Evolutionary conservation across 2,797 vertebrate species (phyloP), one percentile per base, ranked within the genome.

Genomic region (Liparis tanakae): DNA sequence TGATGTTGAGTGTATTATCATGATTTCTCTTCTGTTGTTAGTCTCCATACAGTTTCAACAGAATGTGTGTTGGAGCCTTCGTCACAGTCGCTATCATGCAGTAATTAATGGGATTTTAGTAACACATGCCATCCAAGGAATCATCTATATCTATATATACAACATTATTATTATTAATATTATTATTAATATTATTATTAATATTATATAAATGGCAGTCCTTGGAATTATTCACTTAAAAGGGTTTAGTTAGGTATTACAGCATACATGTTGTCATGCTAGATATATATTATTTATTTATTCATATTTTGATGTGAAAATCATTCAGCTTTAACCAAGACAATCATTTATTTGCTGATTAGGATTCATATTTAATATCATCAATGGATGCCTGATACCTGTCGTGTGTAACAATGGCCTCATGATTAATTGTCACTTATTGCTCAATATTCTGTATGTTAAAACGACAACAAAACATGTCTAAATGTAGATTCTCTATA

Each of bases 261-360:
- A 51, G 36, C 18, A 30, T 46, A 9, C 4, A 7, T 13, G 30
- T 25, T 10, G 5, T 78, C 20, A 58, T 58, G 39, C 22, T 17
- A 15, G 59, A 59, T 10, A 73, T 25, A 51, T 25, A 41, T 30
- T n/a, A 55, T 46, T 64, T 78, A 62, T 71, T 67, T 36, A 37
- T 67, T 61, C 9, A 57, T 46, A 22, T 71, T 44, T 67, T 36
- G 39, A 66, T 46, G 20, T 48, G 33, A 48, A 59, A 63, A 63
- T 76, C 53, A 61, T 66, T 22, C 17, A 62, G 70, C 36, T 51
- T 63, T 44, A 57, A 48, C 15, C 13, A 65, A 25, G 41, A 15
- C 3, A 48, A 17, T 12, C 0, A 36, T 67, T 22, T 15, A 1
- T 67, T 50, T 61, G 44, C 12, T 64, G 10, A 51, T 39, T 10